A percentile compares a stretch with the other conserved stretches of the same genome.
Conservation (phyloP, 2,113 vertebrate species). For the Psittacus erithacus region DNA sequence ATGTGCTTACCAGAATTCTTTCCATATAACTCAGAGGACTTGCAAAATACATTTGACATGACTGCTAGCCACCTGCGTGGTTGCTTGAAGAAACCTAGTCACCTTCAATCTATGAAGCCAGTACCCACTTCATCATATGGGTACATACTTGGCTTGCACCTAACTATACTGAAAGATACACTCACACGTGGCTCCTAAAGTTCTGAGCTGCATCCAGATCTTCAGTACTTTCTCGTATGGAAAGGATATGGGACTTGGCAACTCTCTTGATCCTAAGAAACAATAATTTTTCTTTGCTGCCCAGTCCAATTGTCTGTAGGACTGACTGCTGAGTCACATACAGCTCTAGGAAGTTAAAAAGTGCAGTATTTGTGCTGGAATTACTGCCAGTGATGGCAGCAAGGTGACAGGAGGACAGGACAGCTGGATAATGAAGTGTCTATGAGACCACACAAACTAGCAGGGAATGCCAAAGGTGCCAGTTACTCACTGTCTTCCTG, state of each 20-base stretch:
- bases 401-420: background rate
- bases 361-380: background rate
- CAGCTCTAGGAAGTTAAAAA: background rate
- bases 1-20: background rate
- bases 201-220: background rate
- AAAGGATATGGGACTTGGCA: background rate
- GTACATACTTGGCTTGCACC: background rate
- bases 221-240: background rate
- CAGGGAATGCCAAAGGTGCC: background rate
- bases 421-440: background rate
- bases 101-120: background rate
- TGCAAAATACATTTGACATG: background rate
- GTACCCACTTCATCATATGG: background rate
- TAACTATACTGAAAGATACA: background rate
- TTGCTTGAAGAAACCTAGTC: background rate
- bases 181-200: background rate
- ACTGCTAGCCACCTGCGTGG: background rate
- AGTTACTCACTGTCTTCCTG: background rate
- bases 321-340: background rate
- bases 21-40: background rate
- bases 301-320: background rate
- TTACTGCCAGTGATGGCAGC: background rate
- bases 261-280: background rate
- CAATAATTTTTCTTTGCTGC: background rate
- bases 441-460: rapidly evolving